Percentiles rank a stretch among this genome's conserved stretches.
phyloP scores from a whole-genome alignment of 2,113 vertebrate species.

The Engystomops pustulosus region DNA sequence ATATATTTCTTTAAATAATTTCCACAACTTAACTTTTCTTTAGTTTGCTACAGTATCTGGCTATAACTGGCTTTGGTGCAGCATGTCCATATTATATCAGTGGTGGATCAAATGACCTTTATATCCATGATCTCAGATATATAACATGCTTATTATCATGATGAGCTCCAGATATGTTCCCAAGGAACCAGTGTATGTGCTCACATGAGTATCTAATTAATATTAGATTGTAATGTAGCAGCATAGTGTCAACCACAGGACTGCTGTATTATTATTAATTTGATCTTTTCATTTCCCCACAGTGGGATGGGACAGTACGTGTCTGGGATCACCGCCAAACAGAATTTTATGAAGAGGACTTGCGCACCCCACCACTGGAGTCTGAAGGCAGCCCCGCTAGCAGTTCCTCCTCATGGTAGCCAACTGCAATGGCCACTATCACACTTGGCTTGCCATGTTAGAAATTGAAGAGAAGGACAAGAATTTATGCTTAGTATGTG shows the following conservation, averaged over 20 bases:
- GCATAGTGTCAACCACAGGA: not conserved
- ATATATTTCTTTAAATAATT: too few relatives aligned
- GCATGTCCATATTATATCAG: too few relatives aligned
- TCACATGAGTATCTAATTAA: too few relatives aligned
- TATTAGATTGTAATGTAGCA: not conserved
- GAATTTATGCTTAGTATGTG: not conserved
- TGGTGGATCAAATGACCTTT: too few relatives aligned
- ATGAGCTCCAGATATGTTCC: too few relatives aligned
- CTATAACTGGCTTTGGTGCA: too few relatives aligned
- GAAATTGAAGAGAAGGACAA: conserved; percentile 31
- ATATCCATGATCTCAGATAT: too few relatives aligned
- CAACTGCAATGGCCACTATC: not conserved
- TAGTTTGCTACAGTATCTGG: too few relatives aligned
- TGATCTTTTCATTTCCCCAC: conserved; percentile 23
- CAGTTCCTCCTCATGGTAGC: conserved; percentile 66
- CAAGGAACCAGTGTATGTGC: too few relatives aligned
- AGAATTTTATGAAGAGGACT: conserved; percentile 76
- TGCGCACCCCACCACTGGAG: conserved; percentile 60
- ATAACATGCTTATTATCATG: too few relatives aligned
- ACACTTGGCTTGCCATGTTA: not conserved
- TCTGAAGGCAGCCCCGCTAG: conserved; percentile 32
- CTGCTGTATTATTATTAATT: not conserved
- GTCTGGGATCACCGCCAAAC: conserved; percentile 87
- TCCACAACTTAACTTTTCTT: too few relatives aligned
- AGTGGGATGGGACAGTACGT: conserved; percentile 89